Base-by-base conservation (phyloP, 2,888 invertebrate genomes). In the Reticulitermes lucifugus region DNA sequence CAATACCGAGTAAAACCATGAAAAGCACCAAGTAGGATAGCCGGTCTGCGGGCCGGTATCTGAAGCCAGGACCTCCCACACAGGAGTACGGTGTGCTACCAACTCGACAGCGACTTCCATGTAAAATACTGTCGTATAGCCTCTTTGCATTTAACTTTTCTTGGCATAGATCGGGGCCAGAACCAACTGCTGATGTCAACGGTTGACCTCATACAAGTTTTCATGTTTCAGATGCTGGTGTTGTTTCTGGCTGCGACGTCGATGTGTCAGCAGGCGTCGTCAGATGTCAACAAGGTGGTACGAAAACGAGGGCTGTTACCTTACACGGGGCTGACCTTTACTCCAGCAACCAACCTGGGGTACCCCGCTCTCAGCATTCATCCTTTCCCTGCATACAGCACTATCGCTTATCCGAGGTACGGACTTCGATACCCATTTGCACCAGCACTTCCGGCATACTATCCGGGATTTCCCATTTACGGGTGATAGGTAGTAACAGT, bases 391-490 rank as follows among this genome's bases (percentile, higher is more conserved):
- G 65, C n/a, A 9, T 65, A 25, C 12, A 65, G 25, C 65, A 65
- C n/a, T 10, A n/a, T 65, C 65, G 65, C 65, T 14, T 65, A 65
- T 14, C 65, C 65, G 25, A 6, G 65, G n/a, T 65, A 65, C 25
- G 65, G 65, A 25, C 65, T 65, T 65, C 65, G 65, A 25, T 65
- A 65, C 25, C 65, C 65, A 65, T 65, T n/a, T 25, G n/a, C 65
- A 65, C 65, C 65, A n/a, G 9, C 65, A 65, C n/a, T 65, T 65
- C 65, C 65, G 25, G 25, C 65, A 6, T 65, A 65, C 65, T 65
- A 65, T 65, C 65, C 65, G 25, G 65, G 65, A 65, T 12, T 25
- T 65, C n/a, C 7, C 25, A 65, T 65, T n/a, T 65, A 65, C 25
- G 65, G 65, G 25, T 65, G 65, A 65, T 25, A n/a, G 0, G 25